These are phyloP conservation scores for Astreopora myriophthalma DNA, from an alignment of 64 coral and sea anemone species.

Conservation along the genomic window DNA sequence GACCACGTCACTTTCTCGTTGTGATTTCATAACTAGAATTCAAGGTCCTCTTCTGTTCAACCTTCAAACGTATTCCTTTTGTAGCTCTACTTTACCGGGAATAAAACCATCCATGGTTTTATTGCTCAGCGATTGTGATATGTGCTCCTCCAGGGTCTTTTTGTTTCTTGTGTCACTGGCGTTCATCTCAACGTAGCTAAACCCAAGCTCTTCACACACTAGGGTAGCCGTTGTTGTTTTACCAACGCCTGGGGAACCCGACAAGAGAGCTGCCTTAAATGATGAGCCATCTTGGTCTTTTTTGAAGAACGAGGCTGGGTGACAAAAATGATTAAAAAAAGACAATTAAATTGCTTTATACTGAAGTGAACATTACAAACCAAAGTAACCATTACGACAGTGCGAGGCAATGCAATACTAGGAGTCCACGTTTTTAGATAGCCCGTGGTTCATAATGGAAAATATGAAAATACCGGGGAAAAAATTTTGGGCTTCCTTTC, in stretches of 20 bases:
- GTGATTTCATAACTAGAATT: too few species aligned
- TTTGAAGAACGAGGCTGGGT: slow-evolving; percentile 78
- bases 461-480: too few species aligned
- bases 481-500: too few species aligned
- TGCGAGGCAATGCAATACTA: too few species aligned
- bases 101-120: slow-evolving; percentile 93
- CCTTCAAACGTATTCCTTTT: too few species aligned
- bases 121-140: slow-evolving; percentile 72
- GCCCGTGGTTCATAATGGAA: too few species aligned
- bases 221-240: slow-evolving; percentile 94
- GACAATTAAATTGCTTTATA: not conserved
- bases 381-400: too few species aligned
- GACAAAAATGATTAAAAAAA: not conserved
- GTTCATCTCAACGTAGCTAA: slow-evolving; percentile 94
- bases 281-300: slow-evolving; percentile 90
- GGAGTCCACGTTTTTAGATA: too few species aligned
- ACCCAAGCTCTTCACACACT: slow-evolving; percentile 91
- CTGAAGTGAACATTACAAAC: not conserved
- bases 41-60: too few species aligned
- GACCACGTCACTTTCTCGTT: too few species aligned
- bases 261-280: slow-evolving; percentile 83
- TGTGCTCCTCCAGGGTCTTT: slow-evolving; percentile 81
- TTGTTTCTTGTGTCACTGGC: slow-evolving; percentile 94
- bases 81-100: slow-evolving; percentile 48
- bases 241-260: slow-evolving; percentile 88